Evolutionary conservation across 2,888 invertebrate species (phyloP), one percentile per base, ranked within the genome.

Genomic region (Acanthosepion lycidas): DNA sequence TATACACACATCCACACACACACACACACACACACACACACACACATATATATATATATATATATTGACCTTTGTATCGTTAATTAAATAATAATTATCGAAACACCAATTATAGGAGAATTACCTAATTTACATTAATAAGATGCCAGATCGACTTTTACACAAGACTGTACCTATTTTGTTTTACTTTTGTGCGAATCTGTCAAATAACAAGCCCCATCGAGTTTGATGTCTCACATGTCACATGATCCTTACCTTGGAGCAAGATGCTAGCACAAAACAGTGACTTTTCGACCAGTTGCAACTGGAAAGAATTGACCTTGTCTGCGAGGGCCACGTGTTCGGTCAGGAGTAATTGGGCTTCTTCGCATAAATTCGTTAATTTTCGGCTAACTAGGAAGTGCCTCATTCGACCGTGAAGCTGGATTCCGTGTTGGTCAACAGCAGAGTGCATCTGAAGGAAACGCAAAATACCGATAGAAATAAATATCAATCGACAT

Each of bases 191-290:
- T 42, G 42, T 42, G 3, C 42, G 42, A 42, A 42, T 42, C 42
- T 42, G 42, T 42, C 42, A 42, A 3, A 42, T 42, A 42, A 42
- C 42, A 42, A 42, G 42, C 2, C 42, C 42, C 51, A 12, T 51
- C 5, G 20, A 6, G 20, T 6, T 6, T 92, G 28, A 92, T 28
- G 15, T 18, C 26, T 23, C 42, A 5, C 15, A 8, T 33, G 42
- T 91, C 53, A n/a, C 2, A 15, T 1, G 4, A 78, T 15, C n/a
- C 95, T 95, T 95, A 97, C 96, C 96, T 95, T 96, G 95, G 18
- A 96, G 95, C 18, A 96, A 95, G 26, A 96, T 95, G 26, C 96
- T 95, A 15, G 96, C 96, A 95, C 96, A 95, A 94, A 96, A 96
- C 42, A 96, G 95, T 0, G 96, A 96, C 42, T 96, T 94, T 94